Conservation (phyloP, 2,113 vertebrate genomes). For the Proteles cristata region DNA sequence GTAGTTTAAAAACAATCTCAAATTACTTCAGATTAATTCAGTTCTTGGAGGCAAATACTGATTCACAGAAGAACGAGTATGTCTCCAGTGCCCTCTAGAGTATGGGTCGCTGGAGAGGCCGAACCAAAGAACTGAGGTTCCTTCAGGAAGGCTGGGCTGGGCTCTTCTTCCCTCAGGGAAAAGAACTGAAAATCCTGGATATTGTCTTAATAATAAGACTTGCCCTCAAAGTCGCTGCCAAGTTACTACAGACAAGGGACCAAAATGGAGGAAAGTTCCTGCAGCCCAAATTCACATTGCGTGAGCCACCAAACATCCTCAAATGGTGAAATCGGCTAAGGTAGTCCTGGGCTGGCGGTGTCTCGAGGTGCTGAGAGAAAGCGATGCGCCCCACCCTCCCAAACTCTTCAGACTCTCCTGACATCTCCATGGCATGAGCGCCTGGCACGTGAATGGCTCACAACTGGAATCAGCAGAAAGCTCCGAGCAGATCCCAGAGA, state of each 20-base stretch:
- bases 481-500: not conserved
- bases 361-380: not conserved
- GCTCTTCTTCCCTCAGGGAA: no score
- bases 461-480: not conserved
- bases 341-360: rapidly evolving
- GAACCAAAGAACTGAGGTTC: no score
- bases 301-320: not conserved
- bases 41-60: not conserved
- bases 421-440: no score
- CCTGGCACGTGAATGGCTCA: no score
- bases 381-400: rapidly evolving
- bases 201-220: not conserved
- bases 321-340: not conserved
- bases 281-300: no score
- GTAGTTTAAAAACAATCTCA: not conserved
- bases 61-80: not conserved
- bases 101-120: rapidly evolving
- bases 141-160: not conserved
- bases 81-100: not conserved
- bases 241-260: not conserved
- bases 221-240: not conserved
- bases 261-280: not conserved
- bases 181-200: not conserved
- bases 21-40: not conserved
- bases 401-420: no score